phyloP scores from a whole-genome alignment of 2,113 vertebrate genomes.

The Petromus typicus region DNA sequence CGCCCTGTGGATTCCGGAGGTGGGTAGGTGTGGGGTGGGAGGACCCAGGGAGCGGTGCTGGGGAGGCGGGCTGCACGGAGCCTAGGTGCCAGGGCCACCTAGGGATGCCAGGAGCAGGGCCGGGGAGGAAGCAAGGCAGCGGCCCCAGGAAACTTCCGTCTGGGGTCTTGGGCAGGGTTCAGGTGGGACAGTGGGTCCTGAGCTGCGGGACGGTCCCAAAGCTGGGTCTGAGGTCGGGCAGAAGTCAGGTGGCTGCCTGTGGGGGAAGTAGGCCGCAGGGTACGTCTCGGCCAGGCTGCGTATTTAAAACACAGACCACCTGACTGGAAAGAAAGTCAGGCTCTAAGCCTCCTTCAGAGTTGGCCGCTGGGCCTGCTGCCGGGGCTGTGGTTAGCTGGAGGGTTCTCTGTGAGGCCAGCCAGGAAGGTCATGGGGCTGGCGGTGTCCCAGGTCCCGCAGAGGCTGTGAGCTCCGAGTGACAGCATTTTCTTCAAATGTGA shows the following conservation, averaged over 20 bases:
- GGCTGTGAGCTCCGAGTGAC: background rate
- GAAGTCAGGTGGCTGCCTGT: background rate
- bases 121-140: background rate
- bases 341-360: background rate
- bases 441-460: background rate
- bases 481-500: background rate
- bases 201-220: background rate
- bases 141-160: background rate
- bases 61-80: background rate
- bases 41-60: background rate
- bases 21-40: constrained; percentile 75
- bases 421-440: rapidly evolving
- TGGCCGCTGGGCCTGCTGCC: background rate
- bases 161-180: background rate
- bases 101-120: rapidly evolving
- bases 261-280: background rate
- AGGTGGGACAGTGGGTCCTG: background rate
- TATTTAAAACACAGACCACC: background rate
- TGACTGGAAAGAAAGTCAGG: background rate
- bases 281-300: background rate
- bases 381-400: background rate
- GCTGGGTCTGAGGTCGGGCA: background rate
- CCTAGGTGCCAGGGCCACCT: background rate
- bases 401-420: background rate
- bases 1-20: constrained; percentile 99